Evolutionary conservation across 2,888 invertebrate genomes (phyloP).

Genomic region (Epistrophe eligans): DNA sequence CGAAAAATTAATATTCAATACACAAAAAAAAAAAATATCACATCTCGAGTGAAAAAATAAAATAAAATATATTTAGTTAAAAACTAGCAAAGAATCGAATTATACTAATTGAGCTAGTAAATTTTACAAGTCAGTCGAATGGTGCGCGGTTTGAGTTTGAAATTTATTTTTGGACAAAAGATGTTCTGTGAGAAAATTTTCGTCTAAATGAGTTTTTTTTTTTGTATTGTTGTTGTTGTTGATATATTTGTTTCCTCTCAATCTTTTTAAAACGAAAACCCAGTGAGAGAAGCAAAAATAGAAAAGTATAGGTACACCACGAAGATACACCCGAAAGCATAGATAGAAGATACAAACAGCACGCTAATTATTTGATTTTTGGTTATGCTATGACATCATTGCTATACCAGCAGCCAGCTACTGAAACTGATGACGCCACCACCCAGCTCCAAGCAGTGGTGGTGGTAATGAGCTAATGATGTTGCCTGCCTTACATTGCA

Average conservation of each 20-base stretch:
- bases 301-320: constrained; percentile 52
- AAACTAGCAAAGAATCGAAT: constrained; percentile 41
- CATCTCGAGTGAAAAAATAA: constrained; percentile 25
- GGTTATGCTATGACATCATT: constrained; percentile 65
- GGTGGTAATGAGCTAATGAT: constrained; percentile 9
- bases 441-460: background rate
- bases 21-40: constrained; percentile 32
- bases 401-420: constrained; percentile 13
- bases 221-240: constrained; percentile 12
- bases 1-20: constrained; percentile 22
- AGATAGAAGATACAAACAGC: constrained; percentile 18
- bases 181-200: constrained; percentile 47
- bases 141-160: constrained; percentile 51
- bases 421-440: constrained; percentile 9
- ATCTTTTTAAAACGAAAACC: constrained; percentile 14
- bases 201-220: constrained; percentile 40
- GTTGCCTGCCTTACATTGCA: constrained; percentile 46
- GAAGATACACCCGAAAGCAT: constrained; percentile 46
- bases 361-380: constrained; percentile 20
- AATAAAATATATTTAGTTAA: constrained; percentile 31
- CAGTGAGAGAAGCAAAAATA: constrained; percentile 61
- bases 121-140: constrained; percentile 54
- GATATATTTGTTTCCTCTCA: constrained; percentile 20
- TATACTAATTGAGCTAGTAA: constrained; percentile 54
- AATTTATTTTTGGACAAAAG: constrained; percentile 67